Percentiles rank a stretch among this genome's conserved stretches.
phyloP scores from a whole-genome alignment of 2,888 invertebrate genomes.

The Zaprionus obscuricornis region DNA sequence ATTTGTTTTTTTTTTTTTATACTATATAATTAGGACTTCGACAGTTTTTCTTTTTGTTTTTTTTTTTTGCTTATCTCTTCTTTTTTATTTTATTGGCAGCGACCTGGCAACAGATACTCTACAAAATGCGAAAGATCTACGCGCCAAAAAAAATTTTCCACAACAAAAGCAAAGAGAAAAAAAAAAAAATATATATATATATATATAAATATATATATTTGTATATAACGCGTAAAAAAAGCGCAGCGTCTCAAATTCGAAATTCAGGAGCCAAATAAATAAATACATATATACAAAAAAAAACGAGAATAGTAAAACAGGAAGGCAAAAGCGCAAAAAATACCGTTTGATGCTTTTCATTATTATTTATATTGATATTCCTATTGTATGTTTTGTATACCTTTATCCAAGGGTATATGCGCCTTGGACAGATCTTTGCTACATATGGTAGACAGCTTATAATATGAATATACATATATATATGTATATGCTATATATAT shows the following conservation, averaged over 20 bases:
- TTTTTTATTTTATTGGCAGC: slow-evolving; percentile 2
- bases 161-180: slow-evolving; percentile 39
- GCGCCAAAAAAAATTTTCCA: slow-evolving; percentile 60
- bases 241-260: too few species aligned
- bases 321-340: slow-evolving; percentile 26
- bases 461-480: too few species aligned
- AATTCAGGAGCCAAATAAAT: slow-evolving; percentile 35
- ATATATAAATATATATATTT: not conserved
- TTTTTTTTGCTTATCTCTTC: slow-evolving; percentile 9
- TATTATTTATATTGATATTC: slow-evolving; percentile 47
- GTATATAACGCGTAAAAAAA: too few species aligned
- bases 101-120: slow-evolving; percentile 41
- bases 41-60: not conserved
- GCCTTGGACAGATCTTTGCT: too few species aligned
- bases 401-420: too few species aligned
- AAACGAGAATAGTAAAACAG: slow-evolving; percentile 19
- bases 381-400: too few species aligned
- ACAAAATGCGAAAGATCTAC: slow-evolving; percentile 49
- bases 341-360: slow-evolving; percentile 48
- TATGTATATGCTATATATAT: too few species aligned
- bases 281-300: slow-evolving; percentile 27
- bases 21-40: slow-evolving; percentile 9
- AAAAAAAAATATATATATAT: slow-evolving; percentile 1
- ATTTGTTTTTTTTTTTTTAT: not conserved
- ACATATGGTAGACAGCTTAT: too few species aligned